These are phyloP conservation scores for Bombyx mandarina DNA, from an alignment of 1,140 invertebrate species.

Conservation along the genomic window DNA sequence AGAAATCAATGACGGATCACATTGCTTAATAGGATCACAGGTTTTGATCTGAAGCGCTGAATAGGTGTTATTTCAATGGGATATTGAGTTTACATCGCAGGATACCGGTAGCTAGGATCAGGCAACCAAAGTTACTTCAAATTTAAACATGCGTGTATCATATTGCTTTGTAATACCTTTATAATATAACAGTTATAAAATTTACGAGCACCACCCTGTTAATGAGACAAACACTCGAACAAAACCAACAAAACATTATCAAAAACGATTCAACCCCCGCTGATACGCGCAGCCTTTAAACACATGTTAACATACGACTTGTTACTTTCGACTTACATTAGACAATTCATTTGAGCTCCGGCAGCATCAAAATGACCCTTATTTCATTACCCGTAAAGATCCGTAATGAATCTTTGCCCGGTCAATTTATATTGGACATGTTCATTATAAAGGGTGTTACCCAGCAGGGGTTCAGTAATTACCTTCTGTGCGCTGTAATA, in stretches of 20 bases:
- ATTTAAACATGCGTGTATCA: no score
- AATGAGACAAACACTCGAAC: not conserved
- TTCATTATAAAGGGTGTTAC: constrained; percentile 33
- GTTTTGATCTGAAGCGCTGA: no score
- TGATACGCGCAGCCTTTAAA: constrained; percentile 35
- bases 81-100: no score
- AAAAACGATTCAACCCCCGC: constrained; percentile 22
- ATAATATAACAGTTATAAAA: no score
- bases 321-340: constrained; percentile 27
- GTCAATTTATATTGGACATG: constrained; percentile 32
- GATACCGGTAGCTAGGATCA: no score
- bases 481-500: constrained; percentile 41
- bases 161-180: no score
- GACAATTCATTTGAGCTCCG: constrained; percentile 28
- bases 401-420: constrained; percentile 26
- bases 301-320: constrained; percentile 43
- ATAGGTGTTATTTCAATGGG: no score
- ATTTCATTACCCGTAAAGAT: constrained; percentile 8
- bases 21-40: no score
- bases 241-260: constrained; percentile 7
- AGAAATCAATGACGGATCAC: no score
- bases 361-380: not conserved
- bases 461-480: constrained; percentile 51
- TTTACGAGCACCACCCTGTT: no score
- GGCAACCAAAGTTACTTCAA: no score